These are phyloP conservation scores for Pandion haliaetus DNA, from an alignment of 2,113 vertebrate species.

Conservation along the genomic window DNA sequence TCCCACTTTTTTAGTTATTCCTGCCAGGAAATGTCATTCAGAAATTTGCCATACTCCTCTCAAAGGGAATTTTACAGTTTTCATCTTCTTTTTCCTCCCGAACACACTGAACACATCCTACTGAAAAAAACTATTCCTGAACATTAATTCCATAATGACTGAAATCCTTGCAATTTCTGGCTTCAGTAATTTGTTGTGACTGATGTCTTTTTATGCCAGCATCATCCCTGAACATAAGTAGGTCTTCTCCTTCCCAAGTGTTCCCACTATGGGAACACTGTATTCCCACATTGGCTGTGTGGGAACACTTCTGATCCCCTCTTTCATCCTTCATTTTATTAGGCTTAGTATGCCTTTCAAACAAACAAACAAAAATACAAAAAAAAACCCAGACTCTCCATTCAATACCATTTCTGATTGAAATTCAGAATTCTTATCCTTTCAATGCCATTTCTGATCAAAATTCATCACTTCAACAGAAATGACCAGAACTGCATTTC, in stretches of 20 bases:
- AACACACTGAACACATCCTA: background rate
- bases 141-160: background rate
- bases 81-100: background rate
- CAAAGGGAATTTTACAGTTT: background rate
- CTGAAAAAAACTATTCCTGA: background rate
- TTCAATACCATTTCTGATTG: background rate
- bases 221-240: background rate
- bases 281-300: background rate
- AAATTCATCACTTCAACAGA: background rate
- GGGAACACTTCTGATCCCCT: background rate
- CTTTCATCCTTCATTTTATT: background rate
- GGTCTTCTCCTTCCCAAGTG: background rate
- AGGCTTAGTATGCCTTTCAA: background rate
- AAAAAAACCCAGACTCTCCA: background rate
- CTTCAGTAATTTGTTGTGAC: background rate
- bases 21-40: background rate
- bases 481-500: background rate
- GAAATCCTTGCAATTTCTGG: background rate
- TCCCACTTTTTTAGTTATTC: background rate
- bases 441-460: background rate
- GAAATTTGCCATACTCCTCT: background rate
- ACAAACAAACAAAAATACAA: background rate
- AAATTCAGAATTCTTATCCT: background rate
- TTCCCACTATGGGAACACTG: background rate
- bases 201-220: background rate